These are phyloP conservation scores for Conus canariensis DNA, from an alignment of 2,888 invertebrate species.

Conservation along the genomic window DNA sequence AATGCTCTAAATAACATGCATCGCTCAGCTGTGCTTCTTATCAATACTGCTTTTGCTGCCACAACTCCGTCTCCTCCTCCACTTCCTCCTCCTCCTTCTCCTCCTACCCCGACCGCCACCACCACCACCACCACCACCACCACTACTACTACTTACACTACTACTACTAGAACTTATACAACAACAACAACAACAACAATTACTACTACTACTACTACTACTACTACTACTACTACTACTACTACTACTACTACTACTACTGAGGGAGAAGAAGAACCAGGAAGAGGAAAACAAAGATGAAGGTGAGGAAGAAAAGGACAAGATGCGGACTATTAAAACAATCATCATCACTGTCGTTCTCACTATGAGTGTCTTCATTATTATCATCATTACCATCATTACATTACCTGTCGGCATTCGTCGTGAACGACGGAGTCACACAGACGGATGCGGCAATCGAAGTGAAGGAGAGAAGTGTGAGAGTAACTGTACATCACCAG, in stretches of 20 bases:
- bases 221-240: too few species aligned
- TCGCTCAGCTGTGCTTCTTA: too few species aligned
- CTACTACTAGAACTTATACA: too few species aligned
- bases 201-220: too few species aligned
- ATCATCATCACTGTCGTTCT: not conserved
- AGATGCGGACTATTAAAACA: not conserved
- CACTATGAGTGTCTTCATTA: not conserved
- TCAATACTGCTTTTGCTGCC: too few species aligned
- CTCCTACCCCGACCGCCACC: not conserved
- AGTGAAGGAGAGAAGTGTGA: not conserved
- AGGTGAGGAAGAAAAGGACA: not conserved
- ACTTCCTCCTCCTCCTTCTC: not conserved
- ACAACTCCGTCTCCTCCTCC: not conserved
- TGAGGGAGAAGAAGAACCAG: not conserved
- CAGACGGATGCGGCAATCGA: not conserved
- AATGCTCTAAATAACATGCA: too few species aligned
- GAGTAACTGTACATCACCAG: not conserved
- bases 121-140: too few species aligned
- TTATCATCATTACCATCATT: not conserved
- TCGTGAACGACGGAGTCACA: not conserved
- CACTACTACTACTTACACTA: too few species aligned
- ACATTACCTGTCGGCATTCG: not conserved
- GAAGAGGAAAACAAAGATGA: not conserved
- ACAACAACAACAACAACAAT: too few species aligned
- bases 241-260: too few species aligned